phyloP scores from a whole-genome alignment of 2,113 vertebrate species.

The Gadus macrocephalus region DNA sequence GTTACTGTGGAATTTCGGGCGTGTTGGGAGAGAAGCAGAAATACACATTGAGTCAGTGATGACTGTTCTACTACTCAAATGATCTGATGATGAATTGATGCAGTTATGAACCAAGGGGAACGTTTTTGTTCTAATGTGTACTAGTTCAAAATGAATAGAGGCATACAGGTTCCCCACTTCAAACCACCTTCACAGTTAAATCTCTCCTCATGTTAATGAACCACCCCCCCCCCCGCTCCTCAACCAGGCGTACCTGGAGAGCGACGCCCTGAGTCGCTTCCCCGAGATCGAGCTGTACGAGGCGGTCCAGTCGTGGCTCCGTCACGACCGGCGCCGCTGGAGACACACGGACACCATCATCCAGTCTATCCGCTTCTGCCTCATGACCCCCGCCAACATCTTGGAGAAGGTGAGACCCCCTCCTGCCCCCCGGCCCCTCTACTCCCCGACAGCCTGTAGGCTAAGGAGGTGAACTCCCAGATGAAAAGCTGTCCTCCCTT shows the following conservation, averaged over 20 bases:
- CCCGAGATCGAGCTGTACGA: slow-evolving; percentile 98
- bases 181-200: too few relatives aligned
- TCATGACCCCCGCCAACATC: slow-evolving; percentile 96
- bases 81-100: too few relatives aligned
- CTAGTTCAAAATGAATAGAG: too few relatives aligned
- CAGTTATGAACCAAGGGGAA: too few relatives aligned
- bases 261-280: slow-evolving; percentile 92
- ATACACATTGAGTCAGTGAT: too few relatives aligned
- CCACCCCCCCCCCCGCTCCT: neutral
- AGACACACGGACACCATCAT: slow-evolving; percentile 96
- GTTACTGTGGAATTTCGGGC: too few relatives aligned
- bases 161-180: too few relatives aligned
- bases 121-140: too few relatives aligned
- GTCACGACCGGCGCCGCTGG: slow-evolving; percentile 97
- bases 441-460: neutral
- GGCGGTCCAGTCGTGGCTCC: slow-evolving; percentile 94
- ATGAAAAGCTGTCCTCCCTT: too few relatives aligned
- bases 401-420: slow-evolving; percentile 88
- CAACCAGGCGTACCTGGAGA: slow-evolving; percentile 83
- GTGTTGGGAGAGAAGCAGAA: too few relatives aligned
- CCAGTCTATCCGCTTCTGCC: slow-evolving; percentile 97
- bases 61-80: too few relatives aligned
- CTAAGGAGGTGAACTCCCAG: neutral
- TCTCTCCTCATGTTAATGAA: too few relatives aligned
- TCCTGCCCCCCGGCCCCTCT: neutral